Evolutionary conservation across 2,888 invertebrate species (phyloP).

Genomic region (Papilio gigon): DNA sequence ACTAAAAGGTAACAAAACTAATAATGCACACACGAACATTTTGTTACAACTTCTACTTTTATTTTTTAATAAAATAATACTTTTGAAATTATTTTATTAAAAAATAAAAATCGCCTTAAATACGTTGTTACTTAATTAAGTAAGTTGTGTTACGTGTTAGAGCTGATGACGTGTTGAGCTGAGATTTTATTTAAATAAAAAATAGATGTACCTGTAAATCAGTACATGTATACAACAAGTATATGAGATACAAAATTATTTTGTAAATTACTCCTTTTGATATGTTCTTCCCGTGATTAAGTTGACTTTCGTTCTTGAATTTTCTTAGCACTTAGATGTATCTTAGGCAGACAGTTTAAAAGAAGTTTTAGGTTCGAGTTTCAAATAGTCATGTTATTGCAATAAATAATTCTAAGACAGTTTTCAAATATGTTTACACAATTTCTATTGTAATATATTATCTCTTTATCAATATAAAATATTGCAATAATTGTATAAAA

Average conservation of each 20-base stretch:
- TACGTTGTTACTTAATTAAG: neutral
- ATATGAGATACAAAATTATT: too few relatives aligned
- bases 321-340: too few relatives aligned
- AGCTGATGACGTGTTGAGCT: neutral
- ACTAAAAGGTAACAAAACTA: constrained; percentile 1
- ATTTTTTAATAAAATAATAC: too few relatives aligned
- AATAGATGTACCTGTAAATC: neutral
- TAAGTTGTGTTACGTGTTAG: constrained; percentile 2
- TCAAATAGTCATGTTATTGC: neutral
- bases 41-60: neutral
- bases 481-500: constrained; percentile 25
- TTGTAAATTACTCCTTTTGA: neutral
- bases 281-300: neutral
- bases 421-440: neutral
- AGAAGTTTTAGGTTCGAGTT: neutral
- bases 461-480: neutral
- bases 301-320: too few relatives aligned
- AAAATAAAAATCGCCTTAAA: constrained; percentile 19
- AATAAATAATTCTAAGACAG: neutral
- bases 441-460: neutral
- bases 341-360: neutral
- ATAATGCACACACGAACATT: neutral
- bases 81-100: neutral
- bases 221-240: too few relatives aligned
- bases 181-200: neutral